Evolutionary conservation across 92 coral and sea anemone genomes (phyloP).

Genomic region (Montipora capitata): DNA sequence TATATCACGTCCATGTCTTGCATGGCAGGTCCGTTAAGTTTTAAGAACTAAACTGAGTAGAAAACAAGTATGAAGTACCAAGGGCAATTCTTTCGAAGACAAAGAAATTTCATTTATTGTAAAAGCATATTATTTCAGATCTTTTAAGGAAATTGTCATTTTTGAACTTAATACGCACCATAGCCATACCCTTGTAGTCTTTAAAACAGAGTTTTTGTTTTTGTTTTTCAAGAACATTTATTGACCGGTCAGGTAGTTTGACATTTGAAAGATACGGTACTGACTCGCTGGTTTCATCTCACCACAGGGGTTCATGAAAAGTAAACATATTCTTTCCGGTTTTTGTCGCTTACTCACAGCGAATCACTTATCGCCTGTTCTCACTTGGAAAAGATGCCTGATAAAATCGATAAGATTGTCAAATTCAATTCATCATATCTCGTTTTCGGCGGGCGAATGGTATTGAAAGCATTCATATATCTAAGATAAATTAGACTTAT

Average conservation of each 20-base stretch:
- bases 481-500: not conserved
- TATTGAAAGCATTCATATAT: not conserved
- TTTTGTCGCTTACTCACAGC: not conserved
- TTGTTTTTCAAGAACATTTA: slow-evolving; percentile 14
- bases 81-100: not conserved
- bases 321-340: slow-evolving; percentile 15
- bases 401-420: slow-evolving; percentile 12
- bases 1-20: not conserved
- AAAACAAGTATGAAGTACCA: not conserved
- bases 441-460: not conserved
- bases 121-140: not conserved
- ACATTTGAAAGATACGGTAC: not conserved
- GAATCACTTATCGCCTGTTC: not conserved
- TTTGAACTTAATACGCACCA: not conserved
- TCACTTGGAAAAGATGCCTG: not conserved
- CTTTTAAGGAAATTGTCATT: not conserved
- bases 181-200: not conserved
- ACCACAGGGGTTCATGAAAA: slow-evolving; percentile 10
- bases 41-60: not conserved
- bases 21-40: not conserved
- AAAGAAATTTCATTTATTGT: not conserved
- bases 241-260: slow-evolving; percentile 23
- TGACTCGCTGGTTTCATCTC: not conserved
- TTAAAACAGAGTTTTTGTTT: not conserved
- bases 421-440: not conserved